These are phyloP conservation scores for Sinodicranocentrus sp. DNA, from an alignment of 2,888 invertebrate genomes.

Conservation along the genomic window DNA sequence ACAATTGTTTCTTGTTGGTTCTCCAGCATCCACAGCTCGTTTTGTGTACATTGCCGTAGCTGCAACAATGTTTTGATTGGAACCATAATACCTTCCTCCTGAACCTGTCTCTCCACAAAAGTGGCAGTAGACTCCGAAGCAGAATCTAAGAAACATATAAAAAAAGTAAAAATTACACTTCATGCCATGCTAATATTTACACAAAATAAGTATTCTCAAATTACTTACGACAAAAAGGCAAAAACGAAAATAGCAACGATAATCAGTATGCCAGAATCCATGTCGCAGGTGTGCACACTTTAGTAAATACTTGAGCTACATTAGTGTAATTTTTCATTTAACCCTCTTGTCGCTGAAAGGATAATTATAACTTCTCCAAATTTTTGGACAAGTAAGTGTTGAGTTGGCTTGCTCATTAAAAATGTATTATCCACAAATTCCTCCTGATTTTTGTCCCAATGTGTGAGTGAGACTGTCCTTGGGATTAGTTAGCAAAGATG, in stretches of 20 bases:
- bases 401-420: not conserved
- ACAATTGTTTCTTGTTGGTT: conserved; percentile 38
- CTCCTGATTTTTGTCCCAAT: not conserved
- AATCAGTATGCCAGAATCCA: conserved; percentile 35
- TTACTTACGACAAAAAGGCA: conserved; percentile 31
- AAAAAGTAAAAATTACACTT: conserved; percentile 1
- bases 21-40: conserved; percentile 17
- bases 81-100: conserved; percentile 51
- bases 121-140: conserved; percentile 47
- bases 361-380: conserved; percentile 8
- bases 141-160: conserved; percentile 27
- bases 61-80: conserved; percentile 53
- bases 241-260: conserved; percentile 33
- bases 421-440: too few relatives aligned
- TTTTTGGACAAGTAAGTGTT: not conserved
- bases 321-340: not conserved
- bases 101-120: conserved; percentile 44
- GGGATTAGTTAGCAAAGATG: conserved; percentile 19
- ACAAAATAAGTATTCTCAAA: not conserved
- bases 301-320: not conserved
- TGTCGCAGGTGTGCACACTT: not conserved
- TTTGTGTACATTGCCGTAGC: conserved; percentile 40
- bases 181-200: too few relatives aligned
- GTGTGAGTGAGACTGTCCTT: conserved; percentile 19
- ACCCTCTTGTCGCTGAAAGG: conserved; percentile 9